Percentiles rank a stretch among this genome's conserved stretches.
Evolutionary conservation across 2,113 vertebrate genomes (phyloP).

Genomic region (Campylomormyrus numenius): DNA sequence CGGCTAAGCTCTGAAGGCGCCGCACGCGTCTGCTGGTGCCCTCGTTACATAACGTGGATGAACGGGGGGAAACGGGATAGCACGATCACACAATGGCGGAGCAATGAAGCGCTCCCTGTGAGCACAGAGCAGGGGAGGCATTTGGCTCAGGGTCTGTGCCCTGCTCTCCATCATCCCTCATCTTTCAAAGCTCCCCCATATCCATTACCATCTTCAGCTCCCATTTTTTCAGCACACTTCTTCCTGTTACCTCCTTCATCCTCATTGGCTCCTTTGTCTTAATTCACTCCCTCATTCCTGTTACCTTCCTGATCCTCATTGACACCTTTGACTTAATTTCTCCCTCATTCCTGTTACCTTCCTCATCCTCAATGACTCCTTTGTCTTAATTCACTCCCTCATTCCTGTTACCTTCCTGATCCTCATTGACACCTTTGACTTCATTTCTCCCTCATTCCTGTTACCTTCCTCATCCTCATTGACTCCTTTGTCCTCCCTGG

Average conservation of each 20-base stretch:
- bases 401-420: too few relatives aligned
- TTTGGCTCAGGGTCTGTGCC: neutral
- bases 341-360: neutral
- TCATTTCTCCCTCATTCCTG: neutral
- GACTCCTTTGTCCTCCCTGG: neutral
- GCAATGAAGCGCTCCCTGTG: neutral
- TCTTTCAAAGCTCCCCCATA: neutral
- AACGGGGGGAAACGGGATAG: neutral
- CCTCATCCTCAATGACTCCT: neutral
- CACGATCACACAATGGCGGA: neutral
- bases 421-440: neutral
- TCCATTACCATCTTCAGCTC: neutral
- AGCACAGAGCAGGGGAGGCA: neutral
- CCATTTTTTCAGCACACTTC: neutral
- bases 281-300: too few relatives aligned
- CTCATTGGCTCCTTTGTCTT: too few relatives aligned
- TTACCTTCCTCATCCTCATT: neutral
- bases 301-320: too few relatives aligned
- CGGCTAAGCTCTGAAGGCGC: neutral
- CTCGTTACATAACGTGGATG: neutral
- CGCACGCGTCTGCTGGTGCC: neutral
- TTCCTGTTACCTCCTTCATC: too few relatives aligned
- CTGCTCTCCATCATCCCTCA: neutral
- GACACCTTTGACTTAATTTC: neutral
- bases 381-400: too few relatives aligned